Evolutionary conservation across 2,888 invertebrate genomes (phyloP), one percentile per base, ranked within the genome.

Genomic region (Diadegma fenestrale): DNA sequence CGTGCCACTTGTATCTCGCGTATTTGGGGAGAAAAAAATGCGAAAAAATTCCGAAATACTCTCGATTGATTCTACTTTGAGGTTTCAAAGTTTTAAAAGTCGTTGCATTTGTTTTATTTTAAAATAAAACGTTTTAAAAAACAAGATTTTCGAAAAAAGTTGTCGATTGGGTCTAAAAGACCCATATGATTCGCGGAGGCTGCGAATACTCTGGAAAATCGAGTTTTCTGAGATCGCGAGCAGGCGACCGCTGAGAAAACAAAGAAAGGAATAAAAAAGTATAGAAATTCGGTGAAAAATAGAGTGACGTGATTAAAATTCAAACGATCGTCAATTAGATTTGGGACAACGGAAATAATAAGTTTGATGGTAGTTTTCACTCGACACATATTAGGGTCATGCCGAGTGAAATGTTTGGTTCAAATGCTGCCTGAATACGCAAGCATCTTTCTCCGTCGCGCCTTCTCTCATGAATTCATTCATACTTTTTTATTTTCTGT

Each of bases 401-500:
- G 82, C 51, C 82, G 72, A 82, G 80, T 82, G 85, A 85, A 85
- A 85, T 82, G 85, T 85, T 82, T 80, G 77, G 80, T 82, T 33
- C 82, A 72, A 85, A 82, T 85, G 85, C 82, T 66, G 72, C 17
- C 73, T 64, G 85, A 82, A 80, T 85, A 85, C 54, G 51, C 80
- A 76, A 85, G 72, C 63, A 43, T 66, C 26, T 45, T 75, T 17
- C 30, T 19, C 8, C 51, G 33, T 43, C 41, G 37, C 66, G 45
- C 37, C 48, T 8, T 72, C 54, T 71, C 82, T 85, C 82, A 82
- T 76, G 72, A 85, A 82, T 85, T 75, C 54, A 73, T 80, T 82
- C 75, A 71, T 58, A 64, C 30, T 19, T 51, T 48, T 26, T 58
- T 22, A 54, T 71, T 71, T 72, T 82, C n/a, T 43, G 76, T 51